A percentile compares a stretch with the other conserved stretches of the same genome.
These are phyloP conservation scores for Tanytarsus gracilentus DNA, from an alignment of 2,888 invertebrate species.

Conservation along the genomic window DNA sequence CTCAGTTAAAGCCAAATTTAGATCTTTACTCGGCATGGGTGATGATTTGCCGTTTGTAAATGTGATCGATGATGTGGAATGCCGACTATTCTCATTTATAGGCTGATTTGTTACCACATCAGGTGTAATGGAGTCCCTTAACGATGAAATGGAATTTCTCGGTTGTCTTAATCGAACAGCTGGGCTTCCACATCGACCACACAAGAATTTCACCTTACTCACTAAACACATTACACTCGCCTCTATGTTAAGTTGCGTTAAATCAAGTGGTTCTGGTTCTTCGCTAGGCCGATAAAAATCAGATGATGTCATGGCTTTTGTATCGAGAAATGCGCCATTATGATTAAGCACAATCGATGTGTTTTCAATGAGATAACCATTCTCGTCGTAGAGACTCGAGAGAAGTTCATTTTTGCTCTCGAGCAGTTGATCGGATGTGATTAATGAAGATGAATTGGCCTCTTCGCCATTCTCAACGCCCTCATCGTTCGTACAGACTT, in stretches of 20 bases:
- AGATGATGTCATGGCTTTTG: conserved; percentile 51
- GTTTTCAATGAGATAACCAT: conserved; percentile 32
- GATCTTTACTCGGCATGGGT: conserved; percentile 32
- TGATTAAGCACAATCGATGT: conserved; percentile 33
- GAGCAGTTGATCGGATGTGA: conserved; percentile 30
- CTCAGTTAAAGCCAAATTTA: conserved; percentile 41
- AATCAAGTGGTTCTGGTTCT: conserved; percentile 76
- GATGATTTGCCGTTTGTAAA: conserved; percentile 24
- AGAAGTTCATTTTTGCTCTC: conserved; percentile 32
- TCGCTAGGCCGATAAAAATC: conserved; percentile 72
- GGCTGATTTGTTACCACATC: conserved; percentile 39
- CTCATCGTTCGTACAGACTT: conserved; percentile 27
- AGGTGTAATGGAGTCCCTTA: conserved; percentile 37
- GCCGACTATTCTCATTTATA: neutral
- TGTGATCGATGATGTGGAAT: conserved; percentile 13
- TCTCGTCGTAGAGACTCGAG: conserved; percentile 32
- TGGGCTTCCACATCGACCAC: conserved; percentile 63
- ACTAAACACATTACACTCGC: conserved; percentile 80
- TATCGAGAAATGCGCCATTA: conserved; percentile 45
- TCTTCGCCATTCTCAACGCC: neutral
- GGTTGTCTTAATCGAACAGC: conserved; percentile 56
- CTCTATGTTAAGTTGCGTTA: conserved; percentile 77
- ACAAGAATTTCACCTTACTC: conserved; percentile 69
- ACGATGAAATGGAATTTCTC: conserved; percentile 34
- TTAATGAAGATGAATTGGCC: neutral